These are phyloP conservation scores for Darwinula stevensoni DNA, from an alignment of 2,888 invertebrate genomes.

Conservation along the genomic window DNA sequence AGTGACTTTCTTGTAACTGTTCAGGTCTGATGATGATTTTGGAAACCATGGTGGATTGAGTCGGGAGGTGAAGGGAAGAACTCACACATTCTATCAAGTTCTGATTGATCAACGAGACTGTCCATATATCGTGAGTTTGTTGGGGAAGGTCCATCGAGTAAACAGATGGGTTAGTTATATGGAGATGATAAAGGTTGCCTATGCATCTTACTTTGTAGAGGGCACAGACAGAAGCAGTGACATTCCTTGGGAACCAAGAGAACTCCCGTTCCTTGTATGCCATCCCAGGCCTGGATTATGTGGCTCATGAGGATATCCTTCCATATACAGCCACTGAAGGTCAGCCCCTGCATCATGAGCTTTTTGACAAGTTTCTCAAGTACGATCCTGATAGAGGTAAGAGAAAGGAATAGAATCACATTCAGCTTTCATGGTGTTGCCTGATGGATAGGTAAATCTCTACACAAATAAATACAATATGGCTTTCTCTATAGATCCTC, in stretches of 20 bases:
- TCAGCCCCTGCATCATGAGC: conserved; percentile 69
- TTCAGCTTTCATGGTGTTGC: no score
- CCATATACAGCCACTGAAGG: conserved; percentile 71
- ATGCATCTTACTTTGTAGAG: conserved; percentile 31
- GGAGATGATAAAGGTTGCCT: neutral
- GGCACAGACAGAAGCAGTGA: conserved; percentile 93
- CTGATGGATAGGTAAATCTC: no score
- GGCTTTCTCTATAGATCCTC: conserved; percentile 30
- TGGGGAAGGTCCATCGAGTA: no score
- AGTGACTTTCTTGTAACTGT: conserved; percentile 9
- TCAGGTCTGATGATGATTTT: neutral
- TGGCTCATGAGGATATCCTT: conserved; percentile 86
- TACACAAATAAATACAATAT: neutral
- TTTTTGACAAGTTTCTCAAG: conserved; percentile 79
- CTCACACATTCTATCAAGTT: conserved; percentile 90
- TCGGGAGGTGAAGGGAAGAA: conserved; percentile 34
- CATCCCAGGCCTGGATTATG: conserved; percentile 89
- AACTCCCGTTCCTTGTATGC: conserved; percentile 80
- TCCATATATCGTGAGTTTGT: conserved; percentile 77
- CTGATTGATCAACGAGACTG: conserved; percentile 89
- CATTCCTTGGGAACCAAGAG: conserved; percentile 84
- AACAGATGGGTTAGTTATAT: no score
- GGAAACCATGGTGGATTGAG: conserved; percentile 5
- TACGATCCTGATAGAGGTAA: conserved; percentile 43
- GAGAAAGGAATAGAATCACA: no score